A percentile compares a stretch with the other conserved stretches of the same genome.
phyloP scores from a whole-genome alignment of 2,888 invertebrate genomes.

The Drosophila dives region DNA sequence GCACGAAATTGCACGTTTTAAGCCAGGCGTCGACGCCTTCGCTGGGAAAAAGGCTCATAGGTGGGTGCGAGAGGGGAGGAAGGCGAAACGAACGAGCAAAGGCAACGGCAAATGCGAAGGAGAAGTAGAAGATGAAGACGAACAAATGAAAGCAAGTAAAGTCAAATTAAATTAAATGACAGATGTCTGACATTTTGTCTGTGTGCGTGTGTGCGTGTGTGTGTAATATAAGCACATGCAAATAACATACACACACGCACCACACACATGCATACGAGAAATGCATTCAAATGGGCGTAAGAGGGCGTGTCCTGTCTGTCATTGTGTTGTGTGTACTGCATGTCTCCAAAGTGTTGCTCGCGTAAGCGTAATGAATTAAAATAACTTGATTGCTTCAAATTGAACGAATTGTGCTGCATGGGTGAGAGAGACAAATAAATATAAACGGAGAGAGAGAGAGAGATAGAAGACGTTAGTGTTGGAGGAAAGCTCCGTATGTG shows the following conservation, averaged over 20 bases:
- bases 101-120: constrained; percentile 10
- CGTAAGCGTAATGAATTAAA: constrained; percentile 80
- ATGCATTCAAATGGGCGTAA: not conserved
- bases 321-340: constrained; percentile 36
- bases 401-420: constrained; percentile 75
- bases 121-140: constrained; percentile 30
- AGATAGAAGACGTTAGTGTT: not conserved
- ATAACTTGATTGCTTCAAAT: constrained; percentile 81
- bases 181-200: constrained; percentile 78
- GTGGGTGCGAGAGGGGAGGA: constrained; percentile 2
- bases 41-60: constrained; percentile 37
- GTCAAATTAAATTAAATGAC: constrained; percentile 81
- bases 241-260: constrained; percentile 50
- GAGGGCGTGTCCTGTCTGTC: constrained; percentile 38
- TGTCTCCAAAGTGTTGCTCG: constrained; percentile 75
- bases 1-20: constrained; percentile 73
- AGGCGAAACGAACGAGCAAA: constrained; percentile 5
- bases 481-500: constrained; percentile 33
- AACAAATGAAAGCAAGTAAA: constrained; percentile 79
- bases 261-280: constrained; percentile 26
- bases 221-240: constrained; percentile 32
- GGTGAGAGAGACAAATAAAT: not conserved
- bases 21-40: constrained; percentile 68
- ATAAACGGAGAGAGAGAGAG: not conserved
- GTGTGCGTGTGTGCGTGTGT: constrained; percentile 19